Conservation (phyloP, 2,797 vertebrate genomes). For the Triplophysa yarkandensis region DNA sequence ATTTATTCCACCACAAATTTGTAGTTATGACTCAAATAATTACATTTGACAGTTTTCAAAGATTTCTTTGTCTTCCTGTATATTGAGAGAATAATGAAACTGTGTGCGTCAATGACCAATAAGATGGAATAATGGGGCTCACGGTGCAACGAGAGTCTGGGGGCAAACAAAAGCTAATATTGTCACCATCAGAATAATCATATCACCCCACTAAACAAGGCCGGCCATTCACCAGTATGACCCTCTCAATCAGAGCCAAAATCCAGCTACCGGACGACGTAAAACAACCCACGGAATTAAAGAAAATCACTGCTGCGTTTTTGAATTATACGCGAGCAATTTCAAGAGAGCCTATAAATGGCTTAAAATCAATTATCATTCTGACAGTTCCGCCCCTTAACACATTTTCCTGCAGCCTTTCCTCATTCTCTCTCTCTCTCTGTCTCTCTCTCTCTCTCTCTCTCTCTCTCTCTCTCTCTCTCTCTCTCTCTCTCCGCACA, state of each 20-base stretch:
- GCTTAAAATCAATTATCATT: constrained; percentile 37
- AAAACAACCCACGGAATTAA: not conserved
- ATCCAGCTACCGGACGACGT: not conserved
- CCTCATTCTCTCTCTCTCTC: constrained; percentile 25
- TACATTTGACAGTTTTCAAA: constrained; percentile 11
- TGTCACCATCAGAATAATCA: constrained; percentile 46
- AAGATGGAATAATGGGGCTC: constrained; percentile 14
- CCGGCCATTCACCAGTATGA: constrained; percentile 41
- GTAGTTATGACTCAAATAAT: not conserved
- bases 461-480: constrained; percentile 20
- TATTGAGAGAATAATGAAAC: constrained; percentile 4
- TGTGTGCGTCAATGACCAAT: not conserved
- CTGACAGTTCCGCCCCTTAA: constrained; percentile 37
- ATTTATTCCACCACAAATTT: not conserved
- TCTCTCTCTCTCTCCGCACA: constrained; percentile 41
- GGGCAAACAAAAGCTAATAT: constrained; percentile 43
- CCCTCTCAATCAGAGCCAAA: constrained; percentile 17
- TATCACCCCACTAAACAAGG: constrained; percentile 25
- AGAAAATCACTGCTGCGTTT: constrained; percentile 20
- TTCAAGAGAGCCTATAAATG: constrained; percentile 44
- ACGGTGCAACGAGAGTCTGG: not conserved
- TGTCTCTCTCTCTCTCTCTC: constrained; percentile 30
- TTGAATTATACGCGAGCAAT: constrained; percentile 26
- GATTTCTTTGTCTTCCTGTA: not conserved
- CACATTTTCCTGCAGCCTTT: constrained; percentile 3